phyloP scores from a whole-genome alignment of 1,140 invertebrate genomes.

The Harlomillsia oculata region DNA sequence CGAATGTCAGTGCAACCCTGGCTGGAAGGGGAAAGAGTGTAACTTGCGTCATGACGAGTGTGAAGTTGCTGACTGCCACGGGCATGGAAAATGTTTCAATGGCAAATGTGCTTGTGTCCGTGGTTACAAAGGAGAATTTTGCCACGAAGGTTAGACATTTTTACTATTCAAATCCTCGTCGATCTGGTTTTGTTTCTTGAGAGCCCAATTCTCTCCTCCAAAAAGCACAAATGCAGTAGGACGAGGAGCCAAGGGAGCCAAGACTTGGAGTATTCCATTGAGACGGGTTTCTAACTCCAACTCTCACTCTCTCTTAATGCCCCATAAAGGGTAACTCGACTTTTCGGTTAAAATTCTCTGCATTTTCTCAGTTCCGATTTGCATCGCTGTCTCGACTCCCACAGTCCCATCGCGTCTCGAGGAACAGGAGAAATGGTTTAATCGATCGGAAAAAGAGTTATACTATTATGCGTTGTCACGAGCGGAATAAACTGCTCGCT shows the following conservation, averaged over 20 bases:
- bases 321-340: too few relatives aligned
- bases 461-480: conserved; percentile 13
- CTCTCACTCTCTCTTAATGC: too few relatives aligned
- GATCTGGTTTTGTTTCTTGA: too few relatives aligned
- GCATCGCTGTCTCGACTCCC: not conserved
- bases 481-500: conserved; percentile 6
- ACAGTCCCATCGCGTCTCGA: conserved; percentile 1
- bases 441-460: conserved; percentile 17
- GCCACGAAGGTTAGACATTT: conserved; percentile 69
- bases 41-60: conserved; percentile 84
- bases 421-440: conserved; percentile 8
- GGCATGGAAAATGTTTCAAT: conserved; percentile 87
- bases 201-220: too few relatives aligned
- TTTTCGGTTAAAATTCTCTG: not conserved
- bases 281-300: too few relatives aligned
- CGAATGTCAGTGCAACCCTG: conserved; percentile 79
- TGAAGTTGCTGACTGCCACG: conserved; percentile 87
- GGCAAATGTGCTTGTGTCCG: conserved; percentile 87
- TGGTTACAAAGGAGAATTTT: conserved; percentile 86
- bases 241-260: too few relatives aligned
- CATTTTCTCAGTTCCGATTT: not conserved
- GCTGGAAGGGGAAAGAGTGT: conserved; percentile 95
- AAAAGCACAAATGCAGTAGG: too few relatives aligned
- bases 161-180: too few relatives aligned
- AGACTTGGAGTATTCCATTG: too few relatives aligned